Base-by-base conservation (phyloP, 2,888 invertebrate species). In the Macropis europaea region DNA sequence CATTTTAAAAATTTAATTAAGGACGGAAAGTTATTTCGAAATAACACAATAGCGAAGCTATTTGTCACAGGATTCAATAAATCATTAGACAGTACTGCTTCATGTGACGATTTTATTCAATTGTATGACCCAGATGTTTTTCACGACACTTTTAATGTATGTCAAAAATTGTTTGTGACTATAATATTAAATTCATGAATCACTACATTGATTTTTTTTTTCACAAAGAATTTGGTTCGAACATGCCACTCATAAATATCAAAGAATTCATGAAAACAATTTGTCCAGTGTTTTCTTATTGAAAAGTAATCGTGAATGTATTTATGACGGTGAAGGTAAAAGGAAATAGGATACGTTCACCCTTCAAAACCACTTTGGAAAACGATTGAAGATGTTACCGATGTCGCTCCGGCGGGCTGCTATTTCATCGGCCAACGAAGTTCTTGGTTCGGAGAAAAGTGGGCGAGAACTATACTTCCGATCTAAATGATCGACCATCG, bases 401-500 rank as follows among this genome's bases (percentile, higher is more conserved):
- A 88, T 84, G 87, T 88, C 92, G 77, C 91, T 91, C 81, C 91
- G 91, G 64, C 92, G 90, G 24, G 92, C 91, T 61, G 91, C 89
- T 64, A 90, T 89, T 78, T 92, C 92, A 73, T 92, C 92, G 76
- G 90, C 91, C 80, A 92, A 90, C 42, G 92, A 91, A 40, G 79
- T 88, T 82, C 89, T 86, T 73, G 88, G 85, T 82, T 89, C 89
- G 57, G 87, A 74, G 83, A 88, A 89, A 54, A 89, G 82, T 57
- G 92, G 91, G 64, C 92, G 90, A 57, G 91, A 91, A 73, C 91
- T 91, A 85, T 93, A 92, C 90, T 95, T 95, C 77, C 94, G 93
- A 88, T 96, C 95, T 78, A 96, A 90, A 66, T 94, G 92, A 88
- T 95, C 95, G 47, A 96, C 90, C 77, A 95, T 94, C 9, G 95